These are phyloP conservation scores for Drosophila gaucha DNA, from an alignment of 2,888 invertebrate species.

Conservation along the genomic window DNA sequence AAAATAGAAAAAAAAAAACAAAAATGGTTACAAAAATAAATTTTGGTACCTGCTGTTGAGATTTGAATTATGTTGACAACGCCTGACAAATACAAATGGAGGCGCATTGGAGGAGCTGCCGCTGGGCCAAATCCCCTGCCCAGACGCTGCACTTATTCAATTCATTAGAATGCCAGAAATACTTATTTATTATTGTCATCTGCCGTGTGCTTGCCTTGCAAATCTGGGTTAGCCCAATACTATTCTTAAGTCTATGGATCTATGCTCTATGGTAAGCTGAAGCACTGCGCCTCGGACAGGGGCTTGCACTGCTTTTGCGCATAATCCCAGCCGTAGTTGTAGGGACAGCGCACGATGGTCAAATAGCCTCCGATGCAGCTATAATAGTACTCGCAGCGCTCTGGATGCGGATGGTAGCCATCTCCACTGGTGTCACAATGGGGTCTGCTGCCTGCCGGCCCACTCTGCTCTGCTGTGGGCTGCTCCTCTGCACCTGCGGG, in stretches of 20 bases:
- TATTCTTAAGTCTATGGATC: slow-evolving; percentile 33
- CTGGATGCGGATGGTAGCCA: slow-evolving; percentile 65
- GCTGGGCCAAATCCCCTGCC: slow-evolving; percentile 40
- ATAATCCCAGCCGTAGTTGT: slow-evolving; percentile 74
- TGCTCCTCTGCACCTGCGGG: neutral
- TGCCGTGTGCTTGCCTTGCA: slow-evolving; percentile 33
- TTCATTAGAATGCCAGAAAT: slow-evolving; percentile 74
- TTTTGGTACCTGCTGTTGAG: slow-evolving; percentile 64
- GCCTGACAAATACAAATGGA: slow-evolving; percentile 80
- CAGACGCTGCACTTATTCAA: slow-evolving; percentile 56
- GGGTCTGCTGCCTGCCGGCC: slow-evolving; percentile 36
- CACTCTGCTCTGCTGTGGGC: neutral
- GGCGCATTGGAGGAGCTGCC: slow-evolving; percentile 69
- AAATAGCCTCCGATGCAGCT: slow-evolving; percentile 71
- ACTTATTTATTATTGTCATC: slow-evolving; percentile 76
- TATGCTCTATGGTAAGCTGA: slow-evolving; percentile 36
- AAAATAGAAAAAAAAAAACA: slow-evolving; percentile 15
- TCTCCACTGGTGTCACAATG: slow-evolving; percentile 46
- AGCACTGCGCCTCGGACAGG: slow-evolving; percentile 59
- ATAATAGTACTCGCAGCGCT: slow-evolving; percentile 79
- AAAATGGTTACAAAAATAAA: slow-evolving; percentile 58
- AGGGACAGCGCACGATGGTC: slow-evolving; percentile 74
- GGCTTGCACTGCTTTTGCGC: slow-evolving; percentile 63
- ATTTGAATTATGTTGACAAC: slow-evolving; percentile 78
- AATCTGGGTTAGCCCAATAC: slow-evolving; percentile 56